These are phyloP conservation scores for Nilaparvata lugens DNA, from an alignment of 1,140 invertebrate species.

Conservation along the genomic window DNA sequence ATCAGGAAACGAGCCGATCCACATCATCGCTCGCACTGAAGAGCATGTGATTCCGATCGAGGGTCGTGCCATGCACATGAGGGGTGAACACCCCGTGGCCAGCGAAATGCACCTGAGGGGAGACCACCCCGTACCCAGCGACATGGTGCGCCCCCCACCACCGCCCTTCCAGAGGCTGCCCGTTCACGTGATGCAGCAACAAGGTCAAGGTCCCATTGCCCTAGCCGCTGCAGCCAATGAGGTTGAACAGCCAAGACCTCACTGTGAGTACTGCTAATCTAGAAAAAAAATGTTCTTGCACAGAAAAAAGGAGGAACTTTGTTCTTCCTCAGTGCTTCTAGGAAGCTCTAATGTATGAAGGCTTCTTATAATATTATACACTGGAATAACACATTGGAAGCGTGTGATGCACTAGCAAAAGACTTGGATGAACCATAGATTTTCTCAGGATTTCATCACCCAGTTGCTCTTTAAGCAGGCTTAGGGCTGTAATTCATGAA, in stretches of 20 bases:
- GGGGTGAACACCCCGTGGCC: constrained; percentile 12
- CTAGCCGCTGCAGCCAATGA: constrained; percentile 4
- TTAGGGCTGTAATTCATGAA: too few relatives aligned
- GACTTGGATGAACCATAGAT: too few relatives aligned
- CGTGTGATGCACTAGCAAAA: too few relatives aligned
- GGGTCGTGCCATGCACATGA: constrained; percentile 16
- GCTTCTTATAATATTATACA: too few relatives aligned
- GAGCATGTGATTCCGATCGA: constrained; percentile 23
- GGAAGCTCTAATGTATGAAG: too few relatives aligned
- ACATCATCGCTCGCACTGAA: constrained; percentile 24
- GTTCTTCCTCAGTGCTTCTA: too few relatives aligned
- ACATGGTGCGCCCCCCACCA: constrained; percentile 25
- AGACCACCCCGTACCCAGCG: constrained; percentile 20
- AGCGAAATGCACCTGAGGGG: constrained; percentile 7
- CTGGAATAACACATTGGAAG: too few relatives aligned
- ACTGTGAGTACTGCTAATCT: constrained; percentile 26
- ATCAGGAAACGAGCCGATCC: constrained; percentile 16
- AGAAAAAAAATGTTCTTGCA: background rate
- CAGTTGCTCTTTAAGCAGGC: too few relatives aligned
- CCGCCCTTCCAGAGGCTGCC: constrained; percentile 21
- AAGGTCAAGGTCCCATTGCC: background rate
- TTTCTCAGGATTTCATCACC: too few relatives aligned
- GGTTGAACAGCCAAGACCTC: constrained; percentile 22
- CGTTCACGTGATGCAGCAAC: constrained; percentile 14
- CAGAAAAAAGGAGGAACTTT: background rate